Evolutionary conservation across 2,113 vertebrate species (phyloP).

Genomic region (Castor canadensis): DNA sequence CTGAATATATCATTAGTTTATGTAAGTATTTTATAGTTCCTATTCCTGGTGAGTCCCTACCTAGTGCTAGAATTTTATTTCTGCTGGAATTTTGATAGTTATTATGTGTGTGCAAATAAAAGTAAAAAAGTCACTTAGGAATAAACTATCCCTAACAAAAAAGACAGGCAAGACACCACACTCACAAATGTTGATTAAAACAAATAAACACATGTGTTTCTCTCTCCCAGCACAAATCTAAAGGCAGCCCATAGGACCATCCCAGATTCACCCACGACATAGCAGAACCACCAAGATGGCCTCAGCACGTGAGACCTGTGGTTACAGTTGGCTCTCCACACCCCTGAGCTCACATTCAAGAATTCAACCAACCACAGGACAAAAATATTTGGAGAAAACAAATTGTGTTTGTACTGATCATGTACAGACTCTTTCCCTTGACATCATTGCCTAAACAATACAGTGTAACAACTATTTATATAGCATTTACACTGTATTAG

Average conservation of each 20-base stretch:
- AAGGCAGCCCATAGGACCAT: background rate
- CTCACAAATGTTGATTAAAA: background rate
- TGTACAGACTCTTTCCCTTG: no score
- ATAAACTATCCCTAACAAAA: background rate
- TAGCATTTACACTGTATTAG: background rate
- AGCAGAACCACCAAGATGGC: background rate
- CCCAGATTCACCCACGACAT: background rate
- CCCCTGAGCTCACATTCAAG: background rate
- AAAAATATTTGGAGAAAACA: background rate
- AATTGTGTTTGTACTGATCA: background rate
- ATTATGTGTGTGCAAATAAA: background rate
- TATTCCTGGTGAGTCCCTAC: background rate
- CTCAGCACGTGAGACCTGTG: fast-evolving
- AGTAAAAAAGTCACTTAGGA: background rate
- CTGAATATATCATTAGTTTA: background rate
- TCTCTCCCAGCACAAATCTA: background rate
- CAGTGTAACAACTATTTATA: background rate
- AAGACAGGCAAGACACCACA: background rate
- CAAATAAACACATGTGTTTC: background rate
- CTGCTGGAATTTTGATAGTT: background rate
- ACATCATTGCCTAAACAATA: background rate
- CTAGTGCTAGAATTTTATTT: background rate
- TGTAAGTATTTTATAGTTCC: background rate
- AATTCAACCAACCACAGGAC: background rate
- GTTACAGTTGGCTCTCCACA: no score